Evolutionary conservation across 2,888 invertebrate species (phyloP).

Genomic region (Drosophila atripex): DNA sequence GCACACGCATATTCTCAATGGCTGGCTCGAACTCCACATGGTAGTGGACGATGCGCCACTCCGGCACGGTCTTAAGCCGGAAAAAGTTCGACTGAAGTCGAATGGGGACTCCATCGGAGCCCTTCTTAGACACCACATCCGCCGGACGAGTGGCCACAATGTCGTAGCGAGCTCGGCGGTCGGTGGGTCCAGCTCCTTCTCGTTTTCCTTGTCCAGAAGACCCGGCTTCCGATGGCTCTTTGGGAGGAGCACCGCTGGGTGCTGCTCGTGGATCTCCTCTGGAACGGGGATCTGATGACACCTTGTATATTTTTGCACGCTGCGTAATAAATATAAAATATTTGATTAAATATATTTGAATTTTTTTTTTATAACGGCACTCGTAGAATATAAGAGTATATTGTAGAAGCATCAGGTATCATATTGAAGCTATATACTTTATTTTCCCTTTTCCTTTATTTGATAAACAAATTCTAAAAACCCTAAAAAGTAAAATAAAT

Average conservation of each 20-base stretch:
- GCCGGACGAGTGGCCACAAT: constrained; percentile 79
- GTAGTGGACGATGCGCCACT: constrained; percentile 90
- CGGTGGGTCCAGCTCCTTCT: background rate
- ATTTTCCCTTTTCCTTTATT: too few species aligned
- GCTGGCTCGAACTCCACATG: constrained; percentile 89
- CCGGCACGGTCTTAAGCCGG: constrained; percentile 86
- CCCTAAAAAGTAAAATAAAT: background rate
- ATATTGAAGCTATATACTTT: too few species aligned
- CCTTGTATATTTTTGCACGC: constrained; percentile 25
- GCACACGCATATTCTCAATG: constrained; percentile 87
- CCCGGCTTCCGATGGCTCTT: background rate
- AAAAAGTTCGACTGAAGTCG: constrained; percentile 89
- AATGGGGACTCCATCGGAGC: constrained; percentile 85
- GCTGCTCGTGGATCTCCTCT: background rate
- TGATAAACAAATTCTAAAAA: too few species aligned
- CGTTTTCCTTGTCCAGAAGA: background rate
- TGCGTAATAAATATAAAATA: background rate
- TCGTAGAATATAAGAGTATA: too few species aligned
- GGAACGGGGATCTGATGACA: background rate
- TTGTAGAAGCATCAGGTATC: too few species aligned
- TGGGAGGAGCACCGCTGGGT: too few species aligned
- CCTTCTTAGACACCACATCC: constrained; percentile 81
- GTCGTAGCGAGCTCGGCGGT: constrained; percentile 57
- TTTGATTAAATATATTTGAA: background rate
- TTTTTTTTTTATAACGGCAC: too few species aligned